Evolutionary conservation across 1,140 invertebrate genomes (phyloP).

Genomic region (Halesus radiatus): DNA sequence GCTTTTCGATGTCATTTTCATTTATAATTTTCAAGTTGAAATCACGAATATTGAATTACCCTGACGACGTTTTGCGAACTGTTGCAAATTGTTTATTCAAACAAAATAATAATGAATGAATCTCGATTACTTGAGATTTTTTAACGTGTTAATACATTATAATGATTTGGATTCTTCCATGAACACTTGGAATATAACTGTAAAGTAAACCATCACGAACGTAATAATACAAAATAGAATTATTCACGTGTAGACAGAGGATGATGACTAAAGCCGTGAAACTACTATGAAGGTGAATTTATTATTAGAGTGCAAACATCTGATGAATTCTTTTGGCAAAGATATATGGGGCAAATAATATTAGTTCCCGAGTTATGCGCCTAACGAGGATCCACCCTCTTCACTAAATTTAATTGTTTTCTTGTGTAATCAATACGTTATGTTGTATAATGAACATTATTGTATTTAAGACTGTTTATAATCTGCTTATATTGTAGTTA

Average conservation of each 20-base stretch:
- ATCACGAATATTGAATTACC: slow-evolving; percentile 1
- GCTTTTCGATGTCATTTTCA: slow-evolving; percentile 1
- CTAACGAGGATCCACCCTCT: too few species aligned
- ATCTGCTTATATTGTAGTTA: too few species aligned
- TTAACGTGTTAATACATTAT: slow-evolving; percentile 12
- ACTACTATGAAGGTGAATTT: slow-evolving; percentile 23
- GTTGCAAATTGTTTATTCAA: slow-evolving; percentile 10
- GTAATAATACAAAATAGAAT: background rate
- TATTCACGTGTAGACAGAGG: background rate
- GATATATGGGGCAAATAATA: background rate
- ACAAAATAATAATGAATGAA: slow-evolving; percentile 28
- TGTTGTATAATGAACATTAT: too few species aligned
- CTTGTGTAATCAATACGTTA: too few species aligned
- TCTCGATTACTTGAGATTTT: slow-evolving; percentile 31
- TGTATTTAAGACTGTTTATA: too few species aligned
- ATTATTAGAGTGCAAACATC: slow-evolving; percentile 38
- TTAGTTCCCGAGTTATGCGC: too few species aligned
- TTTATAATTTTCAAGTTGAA: background rate
- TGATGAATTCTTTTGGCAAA: slow-evolving; percentile 23
- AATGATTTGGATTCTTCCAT: background rate
- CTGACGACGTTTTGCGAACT: slow-evolving; percentile 15
- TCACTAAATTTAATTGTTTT: too few species aligned
- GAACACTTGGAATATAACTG: background rate
- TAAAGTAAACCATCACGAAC: slow-evolving; percentile 5
- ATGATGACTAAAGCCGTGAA: slow-evolving; percentile 20